phyloP scores from a whole-genome alignment of 2,113 vertebrate genomes.

The Anseranas semipalmata region DNA sequence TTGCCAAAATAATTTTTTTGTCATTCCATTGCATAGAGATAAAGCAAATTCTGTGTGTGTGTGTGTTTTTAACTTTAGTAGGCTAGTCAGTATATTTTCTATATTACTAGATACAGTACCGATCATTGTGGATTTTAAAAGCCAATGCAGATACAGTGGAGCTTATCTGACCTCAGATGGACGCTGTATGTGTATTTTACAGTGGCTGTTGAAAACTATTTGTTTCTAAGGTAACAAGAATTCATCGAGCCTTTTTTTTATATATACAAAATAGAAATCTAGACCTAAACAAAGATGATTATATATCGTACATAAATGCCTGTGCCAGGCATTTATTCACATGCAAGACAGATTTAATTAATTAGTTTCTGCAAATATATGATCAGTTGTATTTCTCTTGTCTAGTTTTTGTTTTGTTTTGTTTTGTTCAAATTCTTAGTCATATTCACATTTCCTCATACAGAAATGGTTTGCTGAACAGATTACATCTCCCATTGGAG shows the following conservation, averaged over 20 bases:
- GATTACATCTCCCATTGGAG: neutral
- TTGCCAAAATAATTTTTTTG: neutral
- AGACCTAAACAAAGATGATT: neutral
- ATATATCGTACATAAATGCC: neutral
- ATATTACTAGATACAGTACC: neutral
- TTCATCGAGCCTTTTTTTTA: neutral
- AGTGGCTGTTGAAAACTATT: neutral
- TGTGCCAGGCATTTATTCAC: neutral
- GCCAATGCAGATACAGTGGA: neutral
- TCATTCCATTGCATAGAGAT: neutral
- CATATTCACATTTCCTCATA: neutral
- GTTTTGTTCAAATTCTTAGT: neutral
- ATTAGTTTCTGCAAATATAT: neutral
- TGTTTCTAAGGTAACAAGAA: neutral
- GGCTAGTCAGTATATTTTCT: neutral
- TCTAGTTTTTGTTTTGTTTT: neutral
- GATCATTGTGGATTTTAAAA: neutral
- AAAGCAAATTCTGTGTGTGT: accelerated
- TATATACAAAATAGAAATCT: neutral
- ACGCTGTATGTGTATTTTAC: neutral
- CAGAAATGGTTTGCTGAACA: neutral
- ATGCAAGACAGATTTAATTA: neutral
- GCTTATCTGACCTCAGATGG: neutral
- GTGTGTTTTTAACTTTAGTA: neutral
- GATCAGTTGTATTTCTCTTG: neutral